Conservation (phyloP, 2,797 vertebrate species). For the Cichlasoma orientale region DNA sequence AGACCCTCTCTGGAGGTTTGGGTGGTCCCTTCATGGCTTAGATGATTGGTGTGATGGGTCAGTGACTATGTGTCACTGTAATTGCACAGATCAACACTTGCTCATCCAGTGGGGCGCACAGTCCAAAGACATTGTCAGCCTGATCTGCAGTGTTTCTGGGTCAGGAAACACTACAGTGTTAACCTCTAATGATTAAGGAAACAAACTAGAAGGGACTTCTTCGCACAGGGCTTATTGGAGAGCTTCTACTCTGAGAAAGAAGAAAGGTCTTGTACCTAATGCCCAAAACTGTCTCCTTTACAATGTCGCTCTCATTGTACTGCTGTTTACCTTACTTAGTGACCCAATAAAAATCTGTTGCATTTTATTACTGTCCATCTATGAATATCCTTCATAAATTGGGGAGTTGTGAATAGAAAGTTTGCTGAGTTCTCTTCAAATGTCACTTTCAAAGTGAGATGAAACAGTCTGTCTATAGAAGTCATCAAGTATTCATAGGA, state of each 20-base stretch:
- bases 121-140: slow-evolving; percentile 58
- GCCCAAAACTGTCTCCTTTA: slow-evolving; percentile 49
- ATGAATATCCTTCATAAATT: slow-evolving; percentile 32
- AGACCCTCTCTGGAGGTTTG: slow-evolving; percentile 66
- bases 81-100: slow-evolving; percentile 80
- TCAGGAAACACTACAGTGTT: slow-evolving; percentile 59
- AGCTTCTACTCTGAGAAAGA: slow-evolving; percentile 49
- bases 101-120: slow-evolving; percentile 56
- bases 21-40: slow-evolving; percentile 66
- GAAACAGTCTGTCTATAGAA: slow-evolving; percentile 72
- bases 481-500: slow-evolving; percentile 80
- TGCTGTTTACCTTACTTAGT: slow-evolving; percentile 74
- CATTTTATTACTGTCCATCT: slow-evolving; percentile 67
- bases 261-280: slow-evolving; percentile 34
- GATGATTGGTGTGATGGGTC: slow-evolving; percentile 67
- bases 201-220: slow-evolving; percentile 58
- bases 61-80: slow-evolving; percentile 72
- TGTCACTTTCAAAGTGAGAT: slow-evolving; percentile 77
- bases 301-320: slow-evolving; percentile 66
- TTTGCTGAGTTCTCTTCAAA: slow-evolving; percentile 48
- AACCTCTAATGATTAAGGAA: slow-evolving; percentile 67
- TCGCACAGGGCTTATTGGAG: slow-evolving; percentile 61
- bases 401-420: slow-evolving; percentile 54
- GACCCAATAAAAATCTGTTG: slow-evolving; percentile 75
- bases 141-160: slow-evolving; percentile 69